Evolutionary conservation across 2,797 vertebrate species (phyloP), one percentile per base, ranked within the genome.

Genomic region (Sebastes oblongus): DNA sequence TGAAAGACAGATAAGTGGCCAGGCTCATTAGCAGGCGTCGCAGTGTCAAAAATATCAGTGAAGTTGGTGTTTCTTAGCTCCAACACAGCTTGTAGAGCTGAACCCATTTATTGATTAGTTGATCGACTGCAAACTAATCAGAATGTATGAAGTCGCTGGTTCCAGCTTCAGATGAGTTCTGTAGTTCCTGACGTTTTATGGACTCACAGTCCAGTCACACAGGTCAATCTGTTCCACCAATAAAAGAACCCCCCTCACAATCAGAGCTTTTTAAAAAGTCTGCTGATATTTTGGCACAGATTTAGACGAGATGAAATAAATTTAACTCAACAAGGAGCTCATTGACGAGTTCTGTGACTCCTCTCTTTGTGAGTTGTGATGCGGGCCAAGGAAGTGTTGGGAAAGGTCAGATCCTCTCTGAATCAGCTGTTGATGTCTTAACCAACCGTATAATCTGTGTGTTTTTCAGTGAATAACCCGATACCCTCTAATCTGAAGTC

Each of bases 401-500:
- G 24, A 50, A 39, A 61, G 24, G 46, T 77, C 46, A 30, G 29
- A 32, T 3, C 7, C 3, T 14, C 5, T 20, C 7, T 66, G 30
- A 61, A 30, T 54, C 69, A 52, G 32, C 27, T 16, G 18, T 5
- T 62, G 2, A 50, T 39, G 27, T 29, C 46, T 65, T 66, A 72
- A 60, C 3, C 1, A 12, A 14, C 2, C 2, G 2, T 46, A 3
- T 61, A 0, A 39, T 84, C 9, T 56, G 60, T 75, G 8, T 81
- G 71, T 91, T 62, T 60, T 30, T 11, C 86, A 96, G 96, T 96
- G 96, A 96, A 85, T 94, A 99, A 98, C 81, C 98, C 98, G 25
- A 97, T 99, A 90, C 98, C 98, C 66, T 96, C 97, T 72, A 98
- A 97, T 77, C 79, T 99, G 84, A 97, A 95, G 86, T 98, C 98